Base-by-base conservation (phyloP, 2,888 invertebrate species). In the Cenopis cana region DNA sequence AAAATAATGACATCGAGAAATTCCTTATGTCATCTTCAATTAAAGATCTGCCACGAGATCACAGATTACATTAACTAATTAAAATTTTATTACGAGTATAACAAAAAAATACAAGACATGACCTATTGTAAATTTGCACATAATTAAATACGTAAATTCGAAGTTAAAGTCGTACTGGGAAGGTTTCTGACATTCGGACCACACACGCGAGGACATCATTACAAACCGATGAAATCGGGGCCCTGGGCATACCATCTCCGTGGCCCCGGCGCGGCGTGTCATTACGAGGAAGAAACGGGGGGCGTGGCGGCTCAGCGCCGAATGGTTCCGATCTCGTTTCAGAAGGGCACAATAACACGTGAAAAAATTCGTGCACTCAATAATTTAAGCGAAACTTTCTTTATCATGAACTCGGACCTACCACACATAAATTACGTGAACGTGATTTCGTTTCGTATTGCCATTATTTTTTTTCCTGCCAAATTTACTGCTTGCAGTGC, bases 171-270 rank as follows among this genome's bases (percentile, higher is more conserved):
- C 73, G 75, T 82, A 81, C 80, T 81, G 76, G 78, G 80, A 83
- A 76, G 59, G 57, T 69, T 57, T 69, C 56, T 66, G 71, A 65
- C 60, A 18, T 71, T 59, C 72, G 76, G 89, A 88, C 89, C 89
- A 89, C 90, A 89, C 89, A 89, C 89, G 85, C 86, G 78, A 83
- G 78, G 77, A 79, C 78, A 81, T 86, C 84, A 87, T 89, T 88
- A 87, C 76, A 69, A 79, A 24, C 85, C 85, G 85, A 74, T 75
- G 67, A 81, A 78, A 70, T 74, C 72, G 74, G 86, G 82, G 70
- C 83, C 78, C 73, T 76, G 77, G 75, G 74, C 73, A 73, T 76
- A 73, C 76, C 72, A 79, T 75, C 77, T 79, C 82, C 73, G 79
- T 79, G 72, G 50, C 61, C 73, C 56, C 52, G 62, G 75, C 59